Evolutionary conservation across 2,113 vertebrate genomes (phyloP), one percentile per base, ranked within the genome.

Genomic region (Capricornis sumatraensis): DNA sequence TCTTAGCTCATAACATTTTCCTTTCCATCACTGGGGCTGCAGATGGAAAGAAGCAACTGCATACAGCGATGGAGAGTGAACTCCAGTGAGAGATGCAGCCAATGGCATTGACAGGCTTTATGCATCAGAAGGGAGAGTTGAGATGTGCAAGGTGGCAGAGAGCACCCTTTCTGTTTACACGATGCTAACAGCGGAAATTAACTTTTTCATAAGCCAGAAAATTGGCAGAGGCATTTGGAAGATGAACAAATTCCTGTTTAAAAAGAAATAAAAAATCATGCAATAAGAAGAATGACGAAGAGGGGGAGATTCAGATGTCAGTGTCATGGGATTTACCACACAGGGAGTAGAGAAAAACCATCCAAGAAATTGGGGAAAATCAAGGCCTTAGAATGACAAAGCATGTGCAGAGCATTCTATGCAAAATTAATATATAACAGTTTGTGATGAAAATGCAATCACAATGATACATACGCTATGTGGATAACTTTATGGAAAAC

Each of bases 51-150:
- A 30, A 45, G 82, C 47, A 19, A 33, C 2, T 2, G 64, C n/a
- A 7, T 10, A 28, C 0, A 1, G 17, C 2, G 5, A 4, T 10
- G 12, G 27, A 28, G 50, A 10, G 8, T 2, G 16, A n/a, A 2
- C 47, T 33, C 2, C 1, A 1, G 4, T 0, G 10, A 13, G 74
- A 28, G 64, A 4, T 0, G 55, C 2, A 17, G 71, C 15, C 89
- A 7, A 3, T 2, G 57, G 85, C 28, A 1, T 3, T 0, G 82
- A 2, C 3, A 3, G 45, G n/a, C 9, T n/a, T 17, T 19, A 6
- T 0, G 25, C 0, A 11, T 47, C 30, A 7, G 45, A 43, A 30
- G 9, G 45, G n/a, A 47, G 21, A 25, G 8, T 6, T 0, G n/a
- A 2, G 57, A 17, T 43, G 3, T 13, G 16, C 4, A 12, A 40